Evolutionary conservation across 2,113 vertebrate genomes (phyloP).

Genomic region (Eurystomus gularis): DNA sequence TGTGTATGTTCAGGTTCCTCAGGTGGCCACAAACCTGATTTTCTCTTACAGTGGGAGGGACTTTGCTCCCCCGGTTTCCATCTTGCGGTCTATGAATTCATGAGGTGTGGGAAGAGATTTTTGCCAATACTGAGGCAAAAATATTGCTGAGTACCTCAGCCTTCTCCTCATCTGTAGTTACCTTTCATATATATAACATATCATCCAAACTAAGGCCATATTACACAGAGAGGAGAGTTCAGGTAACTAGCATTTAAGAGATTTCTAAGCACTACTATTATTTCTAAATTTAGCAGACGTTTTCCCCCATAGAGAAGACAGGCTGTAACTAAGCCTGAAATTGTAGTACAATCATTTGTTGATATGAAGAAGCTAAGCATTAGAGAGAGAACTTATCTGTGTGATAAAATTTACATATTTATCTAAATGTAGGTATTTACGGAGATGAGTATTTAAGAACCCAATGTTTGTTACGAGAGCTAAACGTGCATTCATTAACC

Average conservation of each 20-base stretch:
- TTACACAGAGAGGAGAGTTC: neutral
- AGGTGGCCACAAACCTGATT: neutral
- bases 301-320: neutral
- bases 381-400: neutral
- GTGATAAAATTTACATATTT: neutral
- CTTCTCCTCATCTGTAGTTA: neutral
- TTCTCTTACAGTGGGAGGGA: neutral
- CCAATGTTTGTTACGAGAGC: neutral
- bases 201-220: too few relatives aligned
- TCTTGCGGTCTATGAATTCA: neutral
- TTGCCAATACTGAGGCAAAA: neutral
- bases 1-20: neutral
- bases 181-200: too few relatives aligned
- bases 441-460: neutral
- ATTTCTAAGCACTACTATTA: neutral
- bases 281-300: neutral
- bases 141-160: neutral
- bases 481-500: neutral
- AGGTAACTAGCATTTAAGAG: neutral
- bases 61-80: neutral
- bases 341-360: neutral
- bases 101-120: neutral
- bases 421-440: neutral
- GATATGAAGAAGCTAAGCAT: neutral
- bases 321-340: neutral